These are phyloP conservation scores for Xenus cinereus DNA, from an alignment of 2,113 vertebrate genomes.

Conservation along the genomic window DNA sequence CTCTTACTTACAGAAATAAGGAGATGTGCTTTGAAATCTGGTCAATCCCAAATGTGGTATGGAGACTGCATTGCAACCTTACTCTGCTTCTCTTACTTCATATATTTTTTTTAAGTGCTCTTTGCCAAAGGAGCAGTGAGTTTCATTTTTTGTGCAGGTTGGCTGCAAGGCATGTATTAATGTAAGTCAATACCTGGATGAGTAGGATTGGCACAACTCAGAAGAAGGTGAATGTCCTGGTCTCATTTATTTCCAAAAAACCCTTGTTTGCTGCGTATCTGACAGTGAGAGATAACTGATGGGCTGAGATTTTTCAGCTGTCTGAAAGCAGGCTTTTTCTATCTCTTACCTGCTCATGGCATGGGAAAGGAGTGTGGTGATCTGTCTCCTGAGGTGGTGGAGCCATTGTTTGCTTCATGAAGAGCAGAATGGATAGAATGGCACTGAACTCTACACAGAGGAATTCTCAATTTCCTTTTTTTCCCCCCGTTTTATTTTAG, in stretches of 20 bases:
- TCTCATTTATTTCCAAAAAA: neutral
- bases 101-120: neutral
- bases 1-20: neutral
- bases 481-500: neutral
- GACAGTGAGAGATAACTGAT: neutral
- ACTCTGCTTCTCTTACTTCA: neutral
- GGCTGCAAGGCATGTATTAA: neutral
- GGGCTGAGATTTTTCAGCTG: neutral
- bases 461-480: neutral
- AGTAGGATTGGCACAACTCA: neutral
- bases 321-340: neutral
- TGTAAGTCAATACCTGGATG: neutral
- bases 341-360: neutral
- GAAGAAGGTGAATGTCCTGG: neutral
- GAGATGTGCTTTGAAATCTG: neutral
- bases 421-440: neutral
- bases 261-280: neutral
- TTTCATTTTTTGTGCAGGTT: neutral
- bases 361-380: neutral
- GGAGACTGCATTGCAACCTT: neutral
- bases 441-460: neutral
- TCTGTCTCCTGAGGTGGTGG: neutral
- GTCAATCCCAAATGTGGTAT: neutral
- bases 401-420: neutral
- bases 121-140: neutral